Conservation (phyloP, 2,113 vertebrate genomes). For the Oreochromis niloticus region DNA sequence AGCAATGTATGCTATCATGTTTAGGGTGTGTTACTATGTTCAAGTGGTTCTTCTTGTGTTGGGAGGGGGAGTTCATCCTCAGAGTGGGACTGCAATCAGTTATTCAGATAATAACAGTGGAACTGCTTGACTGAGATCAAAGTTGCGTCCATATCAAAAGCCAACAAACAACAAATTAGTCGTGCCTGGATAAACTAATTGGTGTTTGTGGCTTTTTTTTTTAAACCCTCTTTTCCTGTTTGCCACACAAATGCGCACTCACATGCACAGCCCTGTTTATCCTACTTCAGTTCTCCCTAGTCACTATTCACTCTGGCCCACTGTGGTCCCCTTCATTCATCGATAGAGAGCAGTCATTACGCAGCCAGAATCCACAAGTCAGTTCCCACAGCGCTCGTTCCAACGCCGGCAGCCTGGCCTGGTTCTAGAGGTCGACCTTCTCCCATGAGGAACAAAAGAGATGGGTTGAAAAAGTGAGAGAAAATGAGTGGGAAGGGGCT, state of each 20-base stretch:
- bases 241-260: background rate
- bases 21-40: slow-evolving; percentile 9
- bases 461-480: background rate
- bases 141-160: background rate
- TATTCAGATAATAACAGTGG: background rate
- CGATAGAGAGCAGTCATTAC: slow-evolving; percentile 31
- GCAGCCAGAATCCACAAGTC: slow-evolving; percentile 44
- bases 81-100: background rate
- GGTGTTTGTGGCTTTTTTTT: background rate
- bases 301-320: slow-evolving; percentile 12
- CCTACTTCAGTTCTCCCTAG: background rate
- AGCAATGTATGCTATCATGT: slow-evolving; percentile 26
- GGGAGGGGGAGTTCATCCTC: background rate
- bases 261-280: background rate
- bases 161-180: background rate
- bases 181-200: background rate
- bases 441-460: slow-evolving; percentile 44
- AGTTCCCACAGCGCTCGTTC: slow-evolving; percentile 48
- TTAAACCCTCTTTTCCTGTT: background rate
- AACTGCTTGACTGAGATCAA: background rate
- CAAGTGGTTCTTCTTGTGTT: slow-evolving; percentile 23
- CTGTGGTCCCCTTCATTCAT: slow-evolving; percentile 31
- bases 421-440: slow-evolving; percentile 31
- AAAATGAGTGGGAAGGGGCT: background rate
- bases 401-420: background rate